Evolutionary conservation across 2,888 invertebrate species (phyloP), one percentile per base, ranked within the genome.

Genomic region (Eurois occulta): DNA sequence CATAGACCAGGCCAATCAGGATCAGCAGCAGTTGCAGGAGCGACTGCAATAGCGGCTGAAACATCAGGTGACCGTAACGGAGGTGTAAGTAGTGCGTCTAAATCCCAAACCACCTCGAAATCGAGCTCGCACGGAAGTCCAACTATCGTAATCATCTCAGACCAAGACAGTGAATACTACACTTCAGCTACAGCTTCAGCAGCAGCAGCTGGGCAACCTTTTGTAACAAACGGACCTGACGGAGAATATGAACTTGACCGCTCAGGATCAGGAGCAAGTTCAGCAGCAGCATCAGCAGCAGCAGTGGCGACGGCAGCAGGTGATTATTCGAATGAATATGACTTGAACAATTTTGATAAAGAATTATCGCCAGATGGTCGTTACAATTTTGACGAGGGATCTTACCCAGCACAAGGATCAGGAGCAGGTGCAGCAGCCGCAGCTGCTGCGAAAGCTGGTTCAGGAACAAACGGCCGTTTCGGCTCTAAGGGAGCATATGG

Each of bases 361-460:
- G 8, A 21, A 48, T 21, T 21, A 21, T 48, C 46, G 46, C 46
- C 46, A 21, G 21, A 18, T 3, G 48, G 48, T 21, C 21, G 48
- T 48, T 48, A 48, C 48, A 8, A 48, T 21, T 48, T 0, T 21
- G 48, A 8, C 48, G 3, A 21, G 21, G 48, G 2, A 48, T 21
- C 7, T 48, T 8, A 48, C 48, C 8, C 21, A 48, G 2, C 7
- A 5, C 18, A 48, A 21, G n/a, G 11, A 58, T 7, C 10, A 52
- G n/a, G 10, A 1, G 10, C n/a, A 1, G 10, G n/a, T 52, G 24
- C 10, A 52, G 46, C 46, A 46, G 46, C 46, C 8, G 38, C 10
- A 85, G 52, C 21, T 46, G 43, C 16, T 46, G 84, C 81, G 18
- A 3, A 1, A 5, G 5, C 41, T 7, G 24, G 18, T 11, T 2